phyloP scores from a whole-genome alignment of 2,888 invertebrate species.

The Blastobasis adustella region DNA sequence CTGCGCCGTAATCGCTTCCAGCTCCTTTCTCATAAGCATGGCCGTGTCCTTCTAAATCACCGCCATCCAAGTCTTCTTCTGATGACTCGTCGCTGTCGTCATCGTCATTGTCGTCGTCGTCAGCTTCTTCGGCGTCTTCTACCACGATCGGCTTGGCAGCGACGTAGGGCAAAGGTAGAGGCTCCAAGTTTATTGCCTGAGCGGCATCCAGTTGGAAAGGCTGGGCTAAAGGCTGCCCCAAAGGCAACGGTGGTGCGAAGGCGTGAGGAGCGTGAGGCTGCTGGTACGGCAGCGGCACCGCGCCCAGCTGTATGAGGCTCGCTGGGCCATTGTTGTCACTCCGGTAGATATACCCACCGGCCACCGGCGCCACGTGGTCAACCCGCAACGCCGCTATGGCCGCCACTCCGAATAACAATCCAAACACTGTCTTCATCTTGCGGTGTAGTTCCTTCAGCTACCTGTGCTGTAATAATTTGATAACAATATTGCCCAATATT shows the following conservation, averaged over 20 bases:
- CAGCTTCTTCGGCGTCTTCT: constrained; percentile 46
- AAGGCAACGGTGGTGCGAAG: constrained; percentile 35
- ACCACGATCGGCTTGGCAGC: constrained; percentile 45
- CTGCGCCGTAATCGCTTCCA: constrained; percentile 63
- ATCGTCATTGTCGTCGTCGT: constrained; percentile 6
- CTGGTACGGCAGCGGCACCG: constrained; percentile 33
- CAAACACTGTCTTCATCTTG: constrained; percentile 44
- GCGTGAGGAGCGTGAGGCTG: constrained; percentile 28
- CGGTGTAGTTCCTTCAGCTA: constrained; percentile 47
- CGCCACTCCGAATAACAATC: constrained; percentile 37
- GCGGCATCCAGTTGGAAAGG: constrained; percentile 32
- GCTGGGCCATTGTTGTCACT: constrained; percentile 66
- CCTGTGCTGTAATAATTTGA: constrained; percentile 57
- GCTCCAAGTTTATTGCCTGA: constrained; percentile 45
- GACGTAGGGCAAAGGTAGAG: constrained; percentile 51
- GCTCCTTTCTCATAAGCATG: constrained; percentile 49
- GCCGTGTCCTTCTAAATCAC: constrained; percentile 27
- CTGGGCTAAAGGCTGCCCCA: constrained; percentile 15
- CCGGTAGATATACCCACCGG: constrained; percentile 71
- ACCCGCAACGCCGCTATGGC: constrained; percentile 49
- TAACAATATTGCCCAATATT: constrained; percentile 65
- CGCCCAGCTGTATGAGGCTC: constrained; percentile 57
- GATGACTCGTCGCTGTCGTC: constrained; percentile 34
- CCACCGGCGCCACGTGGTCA: constrained; percentile 58
- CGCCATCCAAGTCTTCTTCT: constrained; percentile 34